Evolutionary conservation across 2,113 vertebrate species (phyloP).

Genomic region (Catharus fuscescens): DNA sequence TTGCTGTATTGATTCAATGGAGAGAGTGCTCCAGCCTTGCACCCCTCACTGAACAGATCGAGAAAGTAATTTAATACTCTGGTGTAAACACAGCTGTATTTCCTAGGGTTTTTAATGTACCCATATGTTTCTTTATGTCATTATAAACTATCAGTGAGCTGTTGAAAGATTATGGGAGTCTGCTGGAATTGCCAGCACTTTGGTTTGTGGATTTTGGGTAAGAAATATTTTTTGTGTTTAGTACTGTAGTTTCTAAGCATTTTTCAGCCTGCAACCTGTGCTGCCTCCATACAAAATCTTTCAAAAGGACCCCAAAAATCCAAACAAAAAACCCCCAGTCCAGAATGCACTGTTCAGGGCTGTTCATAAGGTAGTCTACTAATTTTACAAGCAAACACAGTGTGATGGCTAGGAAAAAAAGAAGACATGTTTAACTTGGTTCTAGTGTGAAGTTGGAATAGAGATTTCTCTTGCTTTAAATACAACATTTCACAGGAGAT

Average conservation of each 20-base stretch:
- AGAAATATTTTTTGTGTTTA: not conserved
- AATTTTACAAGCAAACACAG: not conserved
- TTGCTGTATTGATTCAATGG: conserved; percentile 8
- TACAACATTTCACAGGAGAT: conserved; percentile 3
- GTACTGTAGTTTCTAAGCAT: not conserved
- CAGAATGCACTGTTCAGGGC: not conserved
- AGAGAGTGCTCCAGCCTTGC: not conserved
- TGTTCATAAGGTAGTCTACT: not conserved
- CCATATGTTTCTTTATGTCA: not conserved
- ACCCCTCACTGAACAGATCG: not conserved
- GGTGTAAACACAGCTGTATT: not conserved
- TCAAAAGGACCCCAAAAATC: rapidly evolving
- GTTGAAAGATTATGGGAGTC: not conserved
- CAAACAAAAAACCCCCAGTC: rapidly evolving
- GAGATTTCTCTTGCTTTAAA: conserved; percentile 11
- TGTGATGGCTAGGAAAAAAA: not conserved
- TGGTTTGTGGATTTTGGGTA: not conserved
- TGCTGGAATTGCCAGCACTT: not conserved
- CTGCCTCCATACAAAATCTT: not conserved
- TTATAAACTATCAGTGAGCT: not conserved
- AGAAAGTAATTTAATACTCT: not conserved
- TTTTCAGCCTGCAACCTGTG: not conserved
- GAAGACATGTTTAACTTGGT: not conserved
- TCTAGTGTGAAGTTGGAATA: not conserved
- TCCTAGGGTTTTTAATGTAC: not conserved